Percentiles rank a stretch among this genome's conserved stretches.
These are phyloP conservation scores for Drosophila antonietae DNA, from an alignment of 2,888 invertebrate species.

Conservation along the genomic window DNA sequence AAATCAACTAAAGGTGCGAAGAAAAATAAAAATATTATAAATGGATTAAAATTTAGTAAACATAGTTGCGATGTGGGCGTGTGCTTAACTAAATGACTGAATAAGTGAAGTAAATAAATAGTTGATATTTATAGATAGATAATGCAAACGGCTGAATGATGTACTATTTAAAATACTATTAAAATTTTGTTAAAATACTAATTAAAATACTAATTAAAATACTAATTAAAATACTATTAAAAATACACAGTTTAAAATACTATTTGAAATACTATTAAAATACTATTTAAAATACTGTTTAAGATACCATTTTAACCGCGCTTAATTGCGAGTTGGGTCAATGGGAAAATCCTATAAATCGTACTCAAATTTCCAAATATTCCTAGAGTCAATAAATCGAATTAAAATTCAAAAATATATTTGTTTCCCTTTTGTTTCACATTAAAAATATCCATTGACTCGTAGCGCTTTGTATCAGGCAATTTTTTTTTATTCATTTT, in stretches of 20 bases:
- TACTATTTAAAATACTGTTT: too few relatives aligned
- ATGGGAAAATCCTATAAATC: neutral
- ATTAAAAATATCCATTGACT: neutral
- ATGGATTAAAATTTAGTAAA: neutral
- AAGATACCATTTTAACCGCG: neutral
- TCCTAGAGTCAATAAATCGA: too few relatives aligned
- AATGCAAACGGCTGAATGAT: too few relatives aligned
- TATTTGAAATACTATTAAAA: too few relatives aligned
- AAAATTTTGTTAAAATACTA: too few relatives aligned
- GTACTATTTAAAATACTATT: too few relatives aligned
- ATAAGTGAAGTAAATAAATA: neutral
- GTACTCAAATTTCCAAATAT: neutral
- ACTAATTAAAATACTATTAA: too few relatives aligned
- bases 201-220: too few relatives aligned
- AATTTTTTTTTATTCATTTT: slow-evolving; percentile 17
- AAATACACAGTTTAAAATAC: too few relatives aligned
- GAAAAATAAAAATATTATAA: neutral
- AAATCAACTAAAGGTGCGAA: neutral
- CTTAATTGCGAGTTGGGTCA: too few relatives aligned
- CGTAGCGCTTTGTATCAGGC: neutral
- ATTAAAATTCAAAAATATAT: too few relatives aligned
- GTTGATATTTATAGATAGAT: neutral
- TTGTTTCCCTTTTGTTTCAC: neutral
- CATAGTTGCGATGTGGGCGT: neutral
- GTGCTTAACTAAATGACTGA: neutral